Conservation (phyloP, 2,113 vertebrate genomes). For the Butorides virescens region DNA sequence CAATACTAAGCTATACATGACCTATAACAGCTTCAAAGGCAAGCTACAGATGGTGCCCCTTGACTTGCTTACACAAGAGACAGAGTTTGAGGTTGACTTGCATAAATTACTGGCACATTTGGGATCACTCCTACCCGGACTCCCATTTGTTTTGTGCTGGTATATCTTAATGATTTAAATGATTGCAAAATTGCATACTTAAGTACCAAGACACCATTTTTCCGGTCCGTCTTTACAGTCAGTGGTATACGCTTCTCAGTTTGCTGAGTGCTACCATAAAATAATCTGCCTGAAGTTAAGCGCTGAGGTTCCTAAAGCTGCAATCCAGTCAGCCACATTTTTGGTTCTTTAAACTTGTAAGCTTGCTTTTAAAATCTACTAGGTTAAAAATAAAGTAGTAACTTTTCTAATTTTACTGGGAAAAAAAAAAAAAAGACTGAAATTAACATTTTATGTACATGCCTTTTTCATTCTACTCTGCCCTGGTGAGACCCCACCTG, state of each 20-base stretch:
- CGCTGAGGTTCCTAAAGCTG: not conserved
- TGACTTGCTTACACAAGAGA: not conserved
- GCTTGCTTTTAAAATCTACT: not conserved
- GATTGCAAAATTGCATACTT: not conserved
- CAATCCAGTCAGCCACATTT: not conserved
- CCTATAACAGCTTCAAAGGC: not conserved
- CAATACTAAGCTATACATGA: not conserved
- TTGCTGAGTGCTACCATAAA: not conserved
- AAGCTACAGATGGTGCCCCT: conserved; percentile 31
- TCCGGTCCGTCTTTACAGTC: not conserved
- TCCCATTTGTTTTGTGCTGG: not conserved
- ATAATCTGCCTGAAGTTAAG: not conserved
- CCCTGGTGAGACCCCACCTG: too few species aligned
- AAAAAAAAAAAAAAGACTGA: not conserved
- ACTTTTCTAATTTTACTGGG: not conserved
- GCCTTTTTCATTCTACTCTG: not conserved
- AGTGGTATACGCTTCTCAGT: not conserved
- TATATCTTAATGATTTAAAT: not conserved
- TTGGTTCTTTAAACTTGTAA: not conserved
- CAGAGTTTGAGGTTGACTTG: not conserved
- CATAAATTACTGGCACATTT: not conserved
- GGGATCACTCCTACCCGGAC: not conserved
- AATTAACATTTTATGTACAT: not conserved
- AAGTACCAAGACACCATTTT: not conserved
- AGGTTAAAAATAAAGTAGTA: not conserved